These are phyloP conservation scores for Colistium nudipinnis DNA, from an alignment of 2,113 vertebrate genomes.

Conservation along the genomic window DNA sequence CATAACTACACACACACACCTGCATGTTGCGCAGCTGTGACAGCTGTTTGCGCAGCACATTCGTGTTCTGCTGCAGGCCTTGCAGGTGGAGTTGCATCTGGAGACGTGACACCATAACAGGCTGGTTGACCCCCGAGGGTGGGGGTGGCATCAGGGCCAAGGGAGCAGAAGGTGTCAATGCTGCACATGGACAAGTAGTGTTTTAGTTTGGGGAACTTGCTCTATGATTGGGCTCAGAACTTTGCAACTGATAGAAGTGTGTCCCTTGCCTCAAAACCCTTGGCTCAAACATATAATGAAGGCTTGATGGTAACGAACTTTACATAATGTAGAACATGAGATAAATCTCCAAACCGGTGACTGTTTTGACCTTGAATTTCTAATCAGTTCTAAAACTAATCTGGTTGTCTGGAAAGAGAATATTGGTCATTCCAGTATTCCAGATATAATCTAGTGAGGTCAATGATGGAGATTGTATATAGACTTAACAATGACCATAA, in stretches of 20 bases:
- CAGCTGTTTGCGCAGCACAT: slow-evolving; percentile 91
- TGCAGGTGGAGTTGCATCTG: slow-evolving; percentile 97
- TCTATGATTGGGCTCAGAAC: background rate
- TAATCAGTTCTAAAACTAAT: background rate
- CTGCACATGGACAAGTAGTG: slow-evolving; percentile 62
- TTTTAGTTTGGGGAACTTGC: background rate
- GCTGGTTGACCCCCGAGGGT: slow-evolving; percentile 80
- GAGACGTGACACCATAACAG: slow-evolving; percentile 86
- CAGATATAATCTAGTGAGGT: no score
- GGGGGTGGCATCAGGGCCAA: slow-evolving; percentile 86
- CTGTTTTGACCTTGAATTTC: background rate
- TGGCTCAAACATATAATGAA: background rate
- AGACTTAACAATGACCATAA: no score
- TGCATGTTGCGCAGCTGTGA: slow-evolving; percentile 92
- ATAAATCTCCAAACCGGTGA: background rate
- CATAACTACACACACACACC: slow-evolving; percentile 72
- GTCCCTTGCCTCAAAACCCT: slow-evolving; percentile 48
- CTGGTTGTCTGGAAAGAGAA: background rate
- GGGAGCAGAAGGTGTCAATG: slow-evolving; percentile 82
- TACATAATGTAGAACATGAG: no score
- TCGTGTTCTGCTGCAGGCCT: slow-evolving; percentile 92
- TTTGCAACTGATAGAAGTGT: slow-evolving; percentile 34
- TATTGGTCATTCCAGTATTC: slow-evolving; percentile 16
- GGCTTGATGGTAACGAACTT: no score
- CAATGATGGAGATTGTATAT: slow-evolving; percentile 33